These are phyloP conservation scores for Pentamera pediparva DNA, from an alignment of 53 echinoderm and acorn worm species.

Conservation along the genomic window DNA sequence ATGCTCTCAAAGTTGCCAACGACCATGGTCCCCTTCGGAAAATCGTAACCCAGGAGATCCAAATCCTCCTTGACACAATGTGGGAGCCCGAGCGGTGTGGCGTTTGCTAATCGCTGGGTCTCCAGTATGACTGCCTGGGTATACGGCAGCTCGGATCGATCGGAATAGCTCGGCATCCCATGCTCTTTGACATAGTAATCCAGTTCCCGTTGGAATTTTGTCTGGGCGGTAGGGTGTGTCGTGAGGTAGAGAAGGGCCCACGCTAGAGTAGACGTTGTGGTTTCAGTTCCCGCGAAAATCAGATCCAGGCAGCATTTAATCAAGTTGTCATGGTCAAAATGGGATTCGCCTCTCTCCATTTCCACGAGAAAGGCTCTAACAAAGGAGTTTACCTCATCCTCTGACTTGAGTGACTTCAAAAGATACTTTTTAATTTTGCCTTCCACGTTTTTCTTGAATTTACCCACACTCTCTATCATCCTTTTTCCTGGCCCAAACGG, in stretches of 20 bases:
- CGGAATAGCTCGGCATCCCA: background rate
- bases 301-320: background rate
- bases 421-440: background rate
- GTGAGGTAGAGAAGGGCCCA: background rate
- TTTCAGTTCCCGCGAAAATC: background rate
- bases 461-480: background rate
- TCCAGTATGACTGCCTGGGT: too few relatives aligned
- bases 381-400: background rate
- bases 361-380: background rate
- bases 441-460: background rate
- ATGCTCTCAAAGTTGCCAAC: background rate
- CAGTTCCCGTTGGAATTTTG: background rate
- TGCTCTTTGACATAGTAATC: too few relatives aligned
- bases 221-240: background rate
- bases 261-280: background rate
- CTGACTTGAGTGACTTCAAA: background rate
- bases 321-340: background rate
- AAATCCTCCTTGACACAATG: background rate
- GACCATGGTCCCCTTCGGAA: background rate
- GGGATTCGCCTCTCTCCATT: background rate
- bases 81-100: background rate
- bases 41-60: too few relatives aligned
- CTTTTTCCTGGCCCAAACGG: too few relatives aligned
- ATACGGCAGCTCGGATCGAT: too few relatives aligned
- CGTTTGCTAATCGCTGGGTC: background rate